These are phyloP conservation scores for Ricordea florida DNA, from an alignment of 92 coral and sea anemone species.

Conservation along the genomic window DNA sequence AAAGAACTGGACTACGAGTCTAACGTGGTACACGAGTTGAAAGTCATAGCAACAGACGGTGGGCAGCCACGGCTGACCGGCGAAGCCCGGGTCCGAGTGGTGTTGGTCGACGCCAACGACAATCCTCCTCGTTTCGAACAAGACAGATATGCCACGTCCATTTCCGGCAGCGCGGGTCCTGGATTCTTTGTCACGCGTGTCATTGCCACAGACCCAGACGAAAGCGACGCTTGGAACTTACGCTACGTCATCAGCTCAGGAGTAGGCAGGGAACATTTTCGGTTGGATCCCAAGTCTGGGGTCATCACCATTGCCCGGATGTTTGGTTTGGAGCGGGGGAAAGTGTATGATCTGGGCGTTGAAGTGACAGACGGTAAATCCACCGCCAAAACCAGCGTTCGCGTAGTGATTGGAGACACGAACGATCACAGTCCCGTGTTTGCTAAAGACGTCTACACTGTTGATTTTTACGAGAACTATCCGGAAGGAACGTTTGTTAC, in stretches of 20 bases:
- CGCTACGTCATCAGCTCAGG: slow-evolving; percentile 79
- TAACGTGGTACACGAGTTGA: slow-evolving; percentile 79
- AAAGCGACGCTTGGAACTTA: slow-evolving; percentile 72
- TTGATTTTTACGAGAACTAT: slow-evolving; percentile 85
- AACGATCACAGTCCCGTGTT: slow-evolving; percentile 93
- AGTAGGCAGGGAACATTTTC: slow-evolving; percentile 69
- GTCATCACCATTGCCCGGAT: slow-evolving; percentile 86
- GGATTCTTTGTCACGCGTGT: slow-evolving; percentile 94
- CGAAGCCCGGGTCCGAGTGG: slow-evolving; percentile 83
- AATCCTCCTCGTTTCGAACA: slow-evolving; percentile 89
- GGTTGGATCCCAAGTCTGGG: slow-evolving; percentile 75
- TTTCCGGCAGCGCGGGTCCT: slow-evolving; percentile 93
- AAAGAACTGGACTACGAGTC: slow-evolving; percentile 83
- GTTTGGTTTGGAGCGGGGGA: slow-evolving; percentile 84
- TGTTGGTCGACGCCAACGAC: slow-evolving; percentile 88
- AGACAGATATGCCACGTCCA: slow-evolving; percentile 83
- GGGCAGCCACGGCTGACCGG: slow-evolving; percentile 91
- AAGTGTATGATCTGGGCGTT: slow-evolving; percentile 74
- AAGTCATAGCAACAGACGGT: slow-evolving; percentile 78
- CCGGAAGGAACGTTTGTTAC: slow-evolving; percentile 91
- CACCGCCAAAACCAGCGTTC: slow-evolving; percentile 68
- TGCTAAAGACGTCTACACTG: slow-evolving; percentile 69
- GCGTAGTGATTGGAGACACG: slow-evolving; percentile 91
- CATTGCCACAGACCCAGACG: slow-evolving; percentile 92
- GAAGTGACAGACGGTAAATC: slow-evolving; percentile 80